Percentiles rank a stretch among this genome's conserved stretches.
Conservation (phyloP, 2,888 invertebrate genomes). For the Achlya flavicornis region DNA sequence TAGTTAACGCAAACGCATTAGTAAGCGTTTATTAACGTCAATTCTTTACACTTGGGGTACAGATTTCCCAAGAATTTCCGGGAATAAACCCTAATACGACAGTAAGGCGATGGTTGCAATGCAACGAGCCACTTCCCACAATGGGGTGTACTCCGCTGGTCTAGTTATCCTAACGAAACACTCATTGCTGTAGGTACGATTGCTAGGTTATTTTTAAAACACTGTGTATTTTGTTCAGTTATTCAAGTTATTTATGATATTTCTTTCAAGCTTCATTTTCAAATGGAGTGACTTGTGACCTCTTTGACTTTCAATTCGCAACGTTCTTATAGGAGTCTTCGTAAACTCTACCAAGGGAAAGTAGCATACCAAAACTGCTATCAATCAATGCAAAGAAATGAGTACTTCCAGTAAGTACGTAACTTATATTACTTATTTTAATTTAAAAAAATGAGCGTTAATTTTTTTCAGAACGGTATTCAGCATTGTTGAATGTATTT, state of each 20-base stretch:
- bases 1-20: too few species aligned
- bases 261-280: too few species aligned
- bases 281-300: too few species aligned
- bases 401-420: too few species aligned
- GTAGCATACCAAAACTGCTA: too few species aligned
- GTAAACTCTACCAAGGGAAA: too few species aligned
- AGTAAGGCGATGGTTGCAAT: not conserved
- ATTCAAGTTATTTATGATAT: too few species aligned
- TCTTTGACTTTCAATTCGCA: not conserved
- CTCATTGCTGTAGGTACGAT: not conserved
- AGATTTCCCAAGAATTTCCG: not conserved
- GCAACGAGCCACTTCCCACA: conserved; percentile 6
- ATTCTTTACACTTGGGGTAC: too few species aligned
- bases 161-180: conserved; percentile 8
- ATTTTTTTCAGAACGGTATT: not conserved
- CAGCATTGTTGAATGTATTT: not conserved
- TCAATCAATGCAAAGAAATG: too few species aligned
- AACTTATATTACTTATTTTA: too few species aligned
- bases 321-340: not conserved
- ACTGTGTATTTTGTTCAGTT: not conserved
- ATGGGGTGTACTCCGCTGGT: not conserved
- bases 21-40: too few species aligned
- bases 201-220: not conserved
- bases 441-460: too few species aligned
- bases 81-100: not conserved